Evolutionary conservation across 2,888 invertebrate genomes (phyloP).

Genomic region (Melitaea athalia): DNA sequence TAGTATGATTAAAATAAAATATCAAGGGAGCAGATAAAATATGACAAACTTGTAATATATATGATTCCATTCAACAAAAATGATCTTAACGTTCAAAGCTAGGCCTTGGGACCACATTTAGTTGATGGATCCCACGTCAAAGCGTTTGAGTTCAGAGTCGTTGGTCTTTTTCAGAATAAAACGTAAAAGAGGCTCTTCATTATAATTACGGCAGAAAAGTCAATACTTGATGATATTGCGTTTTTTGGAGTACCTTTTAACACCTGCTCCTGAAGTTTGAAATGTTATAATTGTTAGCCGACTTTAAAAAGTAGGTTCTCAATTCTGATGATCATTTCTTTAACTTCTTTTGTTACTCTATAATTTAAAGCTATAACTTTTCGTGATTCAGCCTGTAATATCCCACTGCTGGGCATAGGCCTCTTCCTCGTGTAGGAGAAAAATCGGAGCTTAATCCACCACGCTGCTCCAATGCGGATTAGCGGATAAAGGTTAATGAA

Average conservation of each 20-base stretch:
- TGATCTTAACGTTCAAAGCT: slow-evolving; percentile 23
- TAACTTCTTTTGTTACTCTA: no score
- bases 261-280: slow-evolving; percentile 6
- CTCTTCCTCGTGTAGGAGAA: no score
- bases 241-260: slow-evolving; percentile 17
- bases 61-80: slow-evolving; percentile 22
- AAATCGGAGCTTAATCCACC: no score
- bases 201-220: slow-evolving; percentile 32
- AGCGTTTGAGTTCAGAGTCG: slow-evolving; percentile 56
- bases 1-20: slow-evolving; percentile 17
- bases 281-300: background rate
- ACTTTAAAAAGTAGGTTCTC: background rate
- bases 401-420: no score
- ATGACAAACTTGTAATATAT: slow-evolving; percentile 25
- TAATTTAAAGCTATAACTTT: no score
- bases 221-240: slow-evolving; percentile 32
- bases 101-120: slow-evolving; percentile 53
- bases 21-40: slow-evolving; percentile 10
- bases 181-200: slow-evolving; percentile 42
- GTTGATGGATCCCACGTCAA: slow-evolving; percentile 55
- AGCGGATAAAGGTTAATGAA: no score
- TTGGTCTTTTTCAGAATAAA: slow-evolving; percentile 49
- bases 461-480: no score
- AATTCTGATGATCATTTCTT: background rate
- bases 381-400: no score